Percentiles rank a stretch among this genome's conserved stretches.
Evolutionary conservation across 2,113 vertebrate genomes (phyloP).

Genomic region (Noturus placidus): DNA sequence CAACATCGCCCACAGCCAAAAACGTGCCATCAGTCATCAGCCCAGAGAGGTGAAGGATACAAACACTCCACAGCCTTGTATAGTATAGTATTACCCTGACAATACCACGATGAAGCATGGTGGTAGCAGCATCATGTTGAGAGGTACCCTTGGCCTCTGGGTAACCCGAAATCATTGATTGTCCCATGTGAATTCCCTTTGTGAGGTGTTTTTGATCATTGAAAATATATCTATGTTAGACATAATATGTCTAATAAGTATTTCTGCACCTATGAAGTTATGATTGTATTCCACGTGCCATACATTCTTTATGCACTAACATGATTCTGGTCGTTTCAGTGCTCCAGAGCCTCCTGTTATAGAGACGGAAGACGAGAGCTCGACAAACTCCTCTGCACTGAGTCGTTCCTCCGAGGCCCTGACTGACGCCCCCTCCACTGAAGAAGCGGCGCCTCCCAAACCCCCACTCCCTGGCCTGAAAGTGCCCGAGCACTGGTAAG

Average conservation of each 20-base stretch:
- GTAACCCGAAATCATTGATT: neutral
- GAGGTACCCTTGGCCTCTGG: neutral
- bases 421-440: constrained; percentile 65
- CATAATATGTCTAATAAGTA: neutral
- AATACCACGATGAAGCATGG: neutral
- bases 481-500: constrained; percentile 80
- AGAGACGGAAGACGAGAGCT: constrained; percentile 79
- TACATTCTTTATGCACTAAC: constrained; percentile 1
- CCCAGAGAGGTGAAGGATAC: constrained; percentile 70
- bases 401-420: constrained; percentile 65
- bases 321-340: constrained; percentile 60
- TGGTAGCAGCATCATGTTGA: neutral
- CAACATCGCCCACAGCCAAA: constrained; percentile 79
- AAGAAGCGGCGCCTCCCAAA: constrained; percentile 84
- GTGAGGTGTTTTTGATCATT: neutral
- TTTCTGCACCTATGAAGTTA: neutral
- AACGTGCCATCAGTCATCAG: constrained; percentile 73
- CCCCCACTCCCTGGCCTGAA: constrained; percentile 84
- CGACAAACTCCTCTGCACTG: constrained; percentile 72
- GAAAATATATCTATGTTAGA: neutral
- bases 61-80: neutral
- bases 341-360: constrained; percentile 77
- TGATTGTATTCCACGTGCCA: neutral
- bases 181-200: neutral
- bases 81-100: neutral